A percentile compares a stretch with the other conserved stretches of the same genome.
These are phyloP conservation scores for Ateles fusciceps DNA, from an alignment of 2,797 vertebrate species.

Conservation along the genomic window DNA sequence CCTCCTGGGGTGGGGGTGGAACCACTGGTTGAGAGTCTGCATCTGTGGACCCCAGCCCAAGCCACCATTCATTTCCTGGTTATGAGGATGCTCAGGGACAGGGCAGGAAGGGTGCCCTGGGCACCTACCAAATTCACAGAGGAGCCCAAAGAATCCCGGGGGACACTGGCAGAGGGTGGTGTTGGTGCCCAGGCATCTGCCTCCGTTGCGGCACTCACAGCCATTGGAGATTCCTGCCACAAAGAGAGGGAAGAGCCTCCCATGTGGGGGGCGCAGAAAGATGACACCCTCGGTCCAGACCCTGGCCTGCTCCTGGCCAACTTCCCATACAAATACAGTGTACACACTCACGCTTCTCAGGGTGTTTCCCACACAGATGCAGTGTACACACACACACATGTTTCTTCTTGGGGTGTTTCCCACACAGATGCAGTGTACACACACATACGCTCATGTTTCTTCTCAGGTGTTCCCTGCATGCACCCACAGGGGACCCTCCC, in stretches of 20 bases:
- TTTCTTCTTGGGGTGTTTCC: not conserved
- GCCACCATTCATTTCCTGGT: not conserved
- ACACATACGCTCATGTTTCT: not conserved
- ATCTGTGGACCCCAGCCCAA: not conserved
- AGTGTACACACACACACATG: too few species aligned
- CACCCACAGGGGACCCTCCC: not conserved
- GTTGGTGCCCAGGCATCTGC: conserved; percentile 90
- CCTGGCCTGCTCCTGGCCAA: not conserved
- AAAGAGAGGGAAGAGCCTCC: not conserved
- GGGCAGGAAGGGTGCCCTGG: not conserved
- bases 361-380: not conserved
- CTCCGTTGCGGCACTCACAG: conserved; percentile 95
- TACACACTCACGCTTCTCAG: accelerated
- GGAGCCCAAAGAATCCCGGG: conserved; percentile 85
- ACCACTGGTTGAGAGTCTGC: not conserved
- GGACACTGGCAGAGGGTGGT: conserved; percentile 92
- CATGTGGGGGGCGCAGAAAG: not conserved
- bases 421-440: not conserved
- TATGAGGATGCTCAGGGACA: not conserved
- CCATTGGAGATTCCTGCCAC: conserved; percentile 83
- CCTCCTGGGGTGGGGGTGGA: not conserved
- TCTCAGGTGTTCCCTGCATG: not conserved
- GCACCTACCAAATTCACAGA: conserved; percentile 92
- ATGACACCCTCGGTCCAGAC: not conserved
- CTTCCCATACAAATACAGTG: not conserved